phyloP scores from a whole-genome alignment of 1,140 invertebrate species.

The Sitobion miscanthi region DNA sequence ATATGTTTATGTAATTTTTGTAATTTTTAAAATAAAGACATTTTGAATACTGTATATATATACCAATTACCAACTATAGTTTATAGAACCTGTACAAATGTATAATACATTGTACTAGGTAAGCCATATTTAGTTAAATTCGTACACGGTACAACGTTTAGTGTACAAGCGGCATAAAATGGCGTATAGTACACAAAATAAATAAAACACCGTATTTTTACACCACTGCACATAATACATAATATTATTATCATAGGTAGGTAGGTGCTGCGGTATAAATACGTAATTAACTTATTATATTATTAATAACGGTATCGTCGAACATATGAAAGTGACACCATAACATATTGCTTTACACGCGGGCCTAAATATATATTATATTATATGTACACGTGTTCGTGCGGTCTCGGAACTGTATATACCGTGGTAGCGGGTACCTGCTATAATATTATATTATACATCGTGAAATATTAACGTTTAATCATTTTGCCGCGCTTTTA shows the following conservation, averaged over 20 bases:
- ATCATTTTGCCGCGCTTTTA: neutral
- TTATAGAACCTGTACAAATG: too few relatives aligned
- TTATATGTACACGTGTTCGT: neutral
- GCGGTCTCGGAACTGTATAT: neutral
- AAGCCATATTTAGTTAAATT: too few relatives aligned
- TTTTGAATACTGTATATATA: too few relatives aligned
- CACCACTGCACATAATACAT: neutral
- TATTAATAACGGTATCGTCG: conserved; percentile 16
- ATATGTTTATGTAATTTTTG: too few relatives aligned
- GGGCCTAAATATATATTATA: neutral
- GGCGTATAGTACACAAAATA: too few relatives aligned
- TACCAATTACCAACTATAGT: too few relatives aligned
- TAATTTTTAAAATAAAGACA: too few relatives aligned
- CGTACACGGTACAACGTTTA: too few relatives aligned
- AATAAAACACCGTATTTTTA: neutral
- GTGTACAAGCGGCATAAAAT: too few relatives aligned
- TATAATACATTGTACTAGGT: too few relatives aligned
- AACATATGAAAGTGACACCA: conserved; percentile 22
- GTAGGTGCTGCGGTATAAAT: neutral
- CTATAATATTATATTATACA: neutral
- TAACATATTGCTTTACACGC: neutral
- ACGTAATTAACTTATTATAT: conserved; percentile 21
- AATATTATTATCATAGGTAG: neutral
- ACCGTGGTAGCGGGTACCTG: neutral
- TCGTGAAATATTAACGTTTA: conserved; percentile 17